Base-by-base conservation (phyloP, 2,113 vertebrate species). In the Sminthopsis crassicaudata region DNA sequence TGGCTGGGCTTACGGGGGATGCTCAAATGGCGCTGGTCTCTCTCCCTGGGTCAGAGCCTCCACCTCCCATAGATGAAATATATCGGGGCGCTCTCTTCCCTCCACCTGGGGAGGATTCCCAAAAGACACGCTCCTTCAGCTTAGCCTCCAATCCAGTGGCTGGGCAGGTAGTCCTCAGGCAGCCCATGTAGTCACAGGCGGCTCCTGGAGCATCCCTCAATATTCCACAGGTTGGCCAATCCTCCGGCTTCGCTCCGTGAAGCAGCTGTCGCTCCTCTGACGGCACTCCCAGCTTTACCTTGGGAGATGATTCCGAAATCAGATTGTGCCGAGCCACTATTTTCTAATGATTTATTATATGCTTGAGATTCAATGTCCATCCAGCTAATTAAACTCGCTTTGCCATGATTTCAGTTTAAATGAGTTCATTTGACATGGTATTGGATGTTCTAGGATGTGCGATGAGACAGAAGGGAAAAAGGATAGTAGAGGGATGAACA, bases 171-270 rank as follows among this genome's bases (percentile, higher is more conserved):
- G n/a, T 7, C 1, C 6, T 8, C 36, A 42, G 67, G 67, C 16
- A 42, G n/a, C 2, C n/a, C 67, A 84, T 8, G 8, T 6, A 42
- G n/a, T 19, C 46, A 91, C 24, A 48, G 90, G 30, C 25, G 0
- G 92, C 95, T 89, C 9, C 91, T 24, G 42, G 30, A 8, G 60
- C 76, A 57, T 55, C 91, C 25, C 48, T 91, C 23, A 67, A 46
- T 92, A 93, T 95, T 97, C 91, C 93, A 48, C 94, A 26, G 92
- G 92, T 97, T 97, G 94, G 93, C 89, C 1, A 11, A 46, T 51
- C 36, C 60, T 52, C 5, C 57, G 53, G 92, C 24, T 96, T 96
- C 42, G 50, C 0, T 0, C 76, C 7, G 23, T 92, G 36, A 89
- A 57, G 67, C 0, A 53, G 90, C 92, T 90, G 67, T 93, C 30